Conservation (phyloP, 2,113 vertebrate species). For the Chlorodrepanis virens region DNA sequence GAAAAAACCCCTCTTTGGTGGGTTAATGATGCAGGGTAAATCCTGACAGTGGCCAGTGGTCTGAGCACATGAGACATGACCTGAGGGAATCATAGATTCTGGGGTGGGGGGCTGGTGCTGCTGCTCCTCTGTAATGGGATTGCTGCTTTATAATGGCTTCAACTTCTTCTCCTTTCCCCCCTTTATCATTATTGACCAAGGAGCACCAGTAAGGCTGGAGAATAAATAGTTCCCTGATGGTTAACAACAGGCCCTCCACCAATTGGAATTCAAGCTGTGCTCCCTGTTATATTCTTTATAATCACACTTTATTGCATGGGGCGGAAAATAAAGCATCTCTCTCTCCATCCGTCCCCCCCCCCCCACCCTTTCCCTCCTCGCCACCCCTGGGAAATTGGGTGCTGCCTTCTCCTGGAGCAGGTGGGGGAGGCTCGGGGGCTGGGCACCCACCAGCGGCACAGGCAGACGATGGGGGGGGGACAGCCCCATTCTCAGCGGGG, state of each 20-base stretch:
- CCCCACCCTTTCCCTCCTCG: background rate
- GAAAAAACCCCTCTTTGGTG: background rate
- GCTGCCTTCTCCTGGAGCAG: background rate
- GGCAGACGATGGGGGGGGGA: background rate
- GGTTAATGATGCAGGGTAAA: slow-evolving; percentile 64
- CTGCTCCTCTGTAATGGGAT: slow-evolving; percentile 45
- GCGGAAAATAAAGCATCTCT: slow-evolving; percentile 15
- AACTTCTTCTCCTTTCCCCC: slow-evolving; percentile 1
- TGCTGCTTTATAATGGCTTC: slow-evolving; percentile 59
- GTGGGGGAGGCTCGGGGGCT: background rate
- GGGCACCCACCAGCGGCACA: background rate
- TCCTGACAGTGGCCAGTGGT: slow-evolving; percentile 45
- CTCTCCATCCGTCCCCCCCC: background rate
- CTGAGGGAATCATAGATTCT: slow-evolving; percentile 48
- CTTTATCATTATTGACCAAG: slow-evolving; percentile 64
- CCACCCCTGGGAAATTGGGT: background rate
- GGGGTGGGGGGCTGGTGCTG: slow-evolving; percentile 9
- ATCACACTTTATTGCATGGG: slow-evolving; percentile 53
- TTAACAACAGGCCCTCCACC: slow-evolving; percentile 54
- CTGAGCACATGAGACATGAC: slow-evolving; percentile 45
- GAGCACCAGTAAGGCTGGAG: slow-evolving; percentile 48
- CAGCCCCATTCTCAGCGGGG: too few species aligned
- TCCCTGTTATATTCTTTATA: slow-evolving; percentile 50
- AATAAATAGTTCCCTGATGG: slow-evolving; percentile 66
- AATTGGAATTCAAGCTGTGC: slow-evolving; percentile 47